These are phyloP conservation scores for Danio choprae DNA, from an alignment of 2,797 vertebrate species.

Conservation along the genomic window DNA sequence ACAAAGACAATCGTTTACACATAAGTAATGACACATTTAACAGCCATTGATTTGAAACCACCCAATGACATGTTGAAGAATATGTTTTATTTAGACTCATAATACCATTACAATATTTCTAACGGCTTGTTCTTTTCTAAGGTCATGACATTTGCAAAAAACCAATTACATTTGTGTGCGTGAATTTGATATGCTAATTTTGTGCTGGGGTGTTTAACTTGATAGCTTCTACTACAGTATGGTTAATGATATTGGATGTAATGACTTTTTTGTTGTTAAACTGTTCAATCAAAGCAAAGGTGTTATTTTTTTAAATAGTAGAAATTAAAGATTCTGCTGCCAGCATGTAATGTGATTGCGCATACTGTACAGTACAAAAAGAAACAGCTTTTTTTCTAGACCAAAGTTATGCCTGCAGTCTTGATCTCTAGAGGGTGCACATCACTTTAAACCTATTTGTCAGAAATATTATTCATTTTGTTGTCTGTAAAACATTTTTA, in stretches of 20 bases:
- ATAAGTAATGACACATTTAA: not conserved
- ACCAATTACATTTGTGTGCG: not conserved
- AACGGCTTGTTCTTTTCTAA: not conserved
- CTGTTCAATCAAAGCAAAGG: not conserved
- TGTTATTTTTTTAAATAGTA: not conserved
- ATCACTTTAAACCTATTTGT: conserved; percentile 14
- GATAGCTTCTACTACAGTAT: not conserved
- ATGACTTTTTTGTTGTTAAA: not conserved
- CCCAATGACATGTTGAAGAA: not conserved
- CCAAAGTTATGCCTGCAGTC: not conserved
- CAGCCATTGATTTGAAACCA: not conserved
- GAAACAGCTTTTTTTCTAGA: not conserved
- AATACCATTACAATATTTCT: not conserved
- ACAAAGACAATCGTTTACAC: not conserved
- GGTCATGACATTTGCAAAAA: not conserved
- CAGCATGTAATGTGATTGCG: not conserved
- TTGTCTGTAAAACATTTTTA: not conserved
- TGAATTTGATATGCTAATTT: not conserved
- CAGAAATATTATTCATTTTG: conserved; percentile 11
- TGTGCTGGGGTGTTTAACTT: not conserved
- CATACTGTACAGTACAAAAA: not conserved
- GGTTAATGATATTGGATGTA: not conserved
- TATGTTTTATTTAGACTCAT: not conserved
- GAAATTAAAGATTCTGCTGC: not conserved
- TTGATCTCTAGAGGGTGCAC: not conserved